Base-by-base conservation (phyloP, 1,140 invertebrate species). In the Vanessa atalanta region DNA sequence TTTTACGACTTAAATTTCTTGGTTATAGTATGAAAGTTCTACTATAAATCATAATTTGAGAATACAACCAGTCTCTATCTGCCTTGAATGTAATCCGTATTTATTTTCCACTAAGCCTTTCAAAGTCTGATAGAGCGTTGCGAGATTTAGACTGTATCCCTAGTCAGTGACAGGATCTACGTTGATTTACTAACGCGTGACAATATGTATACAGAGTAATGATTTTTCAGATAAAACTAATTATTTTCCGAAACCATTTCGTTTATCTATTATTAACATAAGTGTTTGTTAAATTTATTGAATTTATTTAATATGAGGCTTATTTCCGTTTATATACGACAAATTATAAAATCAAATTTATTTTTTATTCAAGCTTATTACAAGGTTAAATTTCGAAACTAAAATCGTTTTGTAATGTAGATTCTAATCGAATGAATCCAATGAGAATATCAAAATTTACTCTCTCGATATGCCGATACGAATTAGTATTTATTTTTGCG, bases 111-210 rank as follows among this genome's bases (percentile, higher is more conserved):
- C 70, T 76, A 79, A 79, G 74, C 65, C 74, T 71, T 79, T 76
- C 76, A 76, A 76, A 79, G 74, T 79, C 77, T 79, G 74, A 79
- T 79, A 76, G 77, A 79, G 74, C 77, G 70, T 70, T 50, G 53
- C 63, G 67, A 72, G 70, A 68, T 76, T 73, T 72, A 76, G 77
- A 73, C 74, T 63, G 71, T 76, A 79, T 76, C 77, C 77, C 70
- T 68, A 76, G 70, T 76, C 77, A 79, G 23, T 79, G 77, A 79
- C 74, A 76, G 77, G 77, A 79, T 79, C 76, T 79, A 79, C 70
- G 72, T 79, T 79, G 71, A 79, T 76, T 79, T 76, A 76, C 70
- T 79, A 75, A 76, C 70, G 68, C 63, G 70, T 68, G 69, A 76
- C 73, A 66, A 68, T 76, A 72, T 72, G 53, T 68, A 66, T 69